Conservation (phyloP, 2,797 vertebrate species). For the Halcyon smyrnensis region DNA sequence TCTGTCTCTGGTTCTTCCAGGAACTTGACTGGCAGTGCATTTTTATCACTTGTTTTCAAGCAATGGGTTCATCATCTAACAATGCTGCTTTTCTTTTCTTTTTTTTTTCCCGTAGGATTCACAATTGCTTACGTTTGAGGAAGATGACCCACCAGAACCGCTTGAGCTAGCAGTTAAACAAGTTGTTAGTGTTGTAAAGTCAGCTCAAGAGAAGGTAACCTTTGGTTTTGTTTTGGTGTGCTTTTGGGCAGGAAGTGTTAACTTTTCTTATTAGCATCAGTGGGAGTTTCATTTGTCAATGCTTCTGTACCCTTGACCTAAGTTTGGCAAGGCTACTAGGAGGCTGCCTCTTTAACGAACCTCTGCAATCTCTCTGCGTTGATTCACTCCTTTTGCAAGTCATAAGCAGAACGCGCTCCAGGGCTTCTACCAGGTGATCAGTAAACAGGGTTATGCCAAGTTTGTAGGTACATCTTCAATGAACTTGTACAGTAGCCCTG, state of each 20-base stretch:
- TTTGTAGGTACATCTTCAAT: not conserved
- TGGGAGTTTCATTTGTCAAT: not conserved
- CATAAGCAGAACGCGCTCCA: not conserved
- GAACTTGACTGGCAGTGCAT: not conserved
- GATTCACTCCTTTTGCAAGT: not conserved
- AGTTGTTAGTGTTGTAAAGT: conserved; percentile 83
- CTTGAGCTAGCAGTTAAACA: conserved; percentile 84
- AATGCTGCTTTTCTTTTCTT: not conserved
- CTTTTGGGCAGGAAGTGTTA: not conserved
- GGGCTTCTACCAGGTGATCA: not conserved
- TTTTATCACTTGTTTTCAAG: not conserved
- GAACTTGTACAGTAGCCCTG: not conserved
- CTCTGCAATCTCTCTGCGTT: not conserved
- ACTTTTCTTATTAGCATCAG: not conserved
- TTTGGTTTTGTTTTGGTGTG: not conserved
- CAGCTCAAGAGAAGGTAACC: conserved; percentile 86
- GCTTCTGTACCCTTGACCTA: not conserved
- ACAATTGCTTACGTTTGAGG: conserved; percentile 84
- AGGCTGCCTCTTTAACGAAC: not conserved
- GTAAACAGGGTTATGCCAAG: not conserved
- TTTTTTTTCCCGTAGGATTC: conserved; percentile 77
- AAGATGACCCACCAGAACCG: conserved; percentile 79
- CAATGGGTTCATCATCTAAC: not conserved
- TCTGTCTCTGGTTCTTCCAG: not conserved
- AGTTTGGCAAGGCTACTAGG: not conserved